Percentiles rank a stretch among this genome's conserved stretches.
Evolutionary conservation across 2,797 vertebrate species (phyloP).

Genomic region (Allobates femoralis): DNA sequence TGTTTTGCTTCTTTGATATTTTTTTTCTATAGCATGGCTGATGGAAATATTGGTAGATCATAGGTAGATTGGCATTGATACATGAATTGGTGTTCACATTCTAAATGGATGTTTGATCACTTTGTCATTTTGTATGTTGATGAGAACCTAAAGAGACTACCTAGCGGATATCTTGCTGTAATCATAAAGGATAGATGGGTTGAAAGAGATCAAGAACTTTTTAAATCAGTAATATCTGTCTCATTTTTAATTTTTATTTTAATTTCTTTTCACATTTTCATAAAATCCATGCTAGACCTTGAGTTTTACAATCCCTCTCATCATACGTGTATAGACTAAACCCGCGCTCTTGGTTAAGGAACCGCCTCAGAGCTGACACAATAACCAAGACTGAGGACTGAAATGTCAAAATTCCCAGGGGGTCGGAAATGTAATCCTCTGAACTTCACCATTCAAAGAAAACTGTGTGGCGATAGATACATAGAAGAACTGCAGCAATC

Average conservation of each 20-base stretch:
- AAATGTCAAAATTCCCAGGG: background rate
- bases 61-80: too few species aligned
- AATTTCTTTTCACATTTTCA: background rate
- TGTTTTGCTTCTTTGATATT: background rate
- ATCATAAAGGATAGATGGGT: background rate
- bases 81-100: too few species aligned
- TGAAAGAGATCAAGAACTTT: background rate
- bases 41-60: background rate
- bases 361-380: background rate
- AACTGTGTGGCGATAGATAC: background rate
- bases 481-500: conserved; percentile 27
- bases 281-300: background rate
- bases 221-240: background rate
- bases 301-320: background rate
- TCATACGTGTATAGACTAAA: background rate
- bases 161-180: background rate
- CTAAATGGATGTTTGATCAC: too few species aligned
- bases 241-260: background rate
- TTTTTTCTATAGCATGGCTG: background rate
- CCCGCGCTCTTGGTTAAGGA: too few species aligned
- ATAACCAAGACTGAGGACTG: background rate
- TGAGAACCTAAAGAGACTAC: background rate
- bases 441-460: background rate
- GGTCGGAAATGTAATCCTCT: background rate
- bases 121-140: too few species aligned